These are phyloP conservation scores for Drosophila miranda DNA, from an alignment of 1,140 invertebrate genomes.

Conservation along the genomic window DNA sequence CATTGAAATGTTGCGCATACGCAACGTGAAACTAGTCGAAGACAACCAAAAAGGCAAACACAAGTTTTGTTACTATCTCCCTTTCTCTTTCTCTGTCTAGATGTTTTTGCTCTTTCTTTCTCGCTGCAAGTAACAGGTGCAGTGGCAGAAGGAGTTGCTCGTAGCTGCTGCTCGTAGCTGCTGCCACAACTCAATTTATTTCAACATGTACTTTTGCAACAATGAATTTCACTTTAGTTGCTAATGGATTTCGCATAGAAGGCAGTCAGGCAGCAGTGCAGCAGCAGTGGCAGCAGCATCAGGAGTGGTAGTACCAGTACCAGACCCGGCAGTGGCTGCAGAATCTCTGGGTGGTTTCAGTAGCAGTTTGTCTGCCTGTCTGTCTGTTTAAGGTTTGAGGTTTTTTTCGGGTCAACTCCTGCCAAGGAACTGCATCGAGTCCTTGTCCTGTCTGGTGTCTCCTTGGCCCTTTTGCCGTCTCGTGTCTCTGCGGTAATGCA, in stretches of 20 bases:
- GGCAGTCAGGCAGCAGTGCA: constrained; percentile 44
- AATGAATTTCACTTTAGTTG: constrained; percentile 81
- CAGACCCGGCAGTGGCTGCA: neutral
- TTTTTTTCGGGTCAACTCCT: constrained; percentile 44
- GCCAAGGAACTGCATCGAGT: constrained; percentile 45
- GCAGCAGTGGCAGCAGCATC: constrained; percentile 11
- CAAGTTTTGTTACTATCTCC: constrained; percentile 1
- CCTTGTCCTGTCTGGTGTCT: constrained; percentile 25
- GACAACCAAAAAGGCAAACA: constrained; percentile 61
- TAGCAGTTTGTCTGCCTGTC: constrained; percentile 23
- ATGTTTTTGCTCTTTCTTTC: constrained; percentile 15
- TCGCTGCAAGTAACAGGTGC: constrained; percentile 69
- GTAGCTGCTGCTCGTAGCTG: constrained; percentile 25
- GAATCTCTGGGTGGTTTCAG: constrained; percentile 1
- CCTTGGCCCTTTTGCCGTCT: constrained; percentile 25
- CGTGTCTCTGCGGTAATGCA: constrained; percentile 60
- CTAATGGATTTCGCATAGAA: constrained; percentile 76
- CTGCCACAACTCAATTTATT: constrained; percentile 79
- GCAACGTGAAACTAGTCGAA: constrained; percentile 41
- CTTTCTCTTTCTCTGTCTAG: neutral
- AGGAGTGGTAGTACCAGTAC: constrained; percentile 7
- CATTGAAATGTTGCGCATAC: constrained; percentile 67
- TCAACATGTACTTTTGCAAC: constrained; percentile 80
- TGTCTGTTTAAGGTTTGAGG: constrained; percentile 29
- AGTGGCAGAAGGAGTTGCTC: constrained; percentile 50